Conservation (phyloP, 2,797 vertebrate genomes). For the Acridotheres tristis region DNA sequence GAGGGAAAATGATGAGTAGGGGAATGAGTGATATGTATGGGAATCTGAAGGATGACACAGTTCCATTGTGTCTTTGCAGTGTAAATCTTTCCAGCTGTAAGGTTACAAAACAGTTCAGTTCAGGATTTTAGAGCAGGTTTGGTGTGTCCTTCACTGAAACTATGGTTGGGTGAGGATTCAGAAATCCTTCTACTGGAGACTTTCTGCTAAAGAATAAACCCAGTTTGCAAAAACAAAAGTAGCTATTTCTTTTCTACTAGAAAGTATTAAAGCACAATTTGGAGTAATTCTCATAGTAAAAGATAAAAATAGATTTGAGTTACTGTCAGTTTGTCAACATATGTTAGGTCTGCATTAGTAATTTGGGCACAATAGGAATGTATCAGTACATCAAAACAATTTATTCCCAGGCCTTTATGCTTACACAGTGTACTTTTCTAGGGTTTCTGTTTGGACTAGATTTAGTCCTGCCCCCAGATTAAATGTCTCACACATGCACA, state of each 20-base stretch:
- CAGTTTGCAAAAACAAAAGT: not conserved
- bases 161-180: not conserved
- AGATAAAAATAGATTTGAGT: not conserved
- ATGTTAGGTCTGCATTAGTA: not conserved
- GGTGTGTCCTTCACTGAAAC: conserved; percentile 29
- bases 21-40: not conserved
- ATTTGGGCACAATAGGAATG: not conserved
- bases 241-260: not conserved
- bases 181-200: not conserved
- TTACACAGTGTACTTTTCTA: not conserved
- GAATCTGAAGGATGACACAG: not conserved
- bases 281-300: not conserved
- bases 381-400: not conserved
- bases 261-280: not conserved
- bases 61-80: not conserved
- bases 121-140: conserved; percentile 25
- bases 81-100: conserved; percentile 62
- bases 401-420: not conserved
- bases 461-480: not conserved
- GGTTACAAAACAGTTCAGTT: not conserved
- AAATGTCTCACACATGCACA: not conserved
- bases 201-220: conserved; percentile 60
- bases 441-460: not conserved
- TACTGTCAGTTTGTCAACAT: not conserved
- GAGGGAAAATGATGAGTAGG: not conserved